These are phyloP conservation scores for Hecatera dysodea DNA, from an alignment of 2,888 invertebrate genomes.

Conservation along the genomic window DNA sequence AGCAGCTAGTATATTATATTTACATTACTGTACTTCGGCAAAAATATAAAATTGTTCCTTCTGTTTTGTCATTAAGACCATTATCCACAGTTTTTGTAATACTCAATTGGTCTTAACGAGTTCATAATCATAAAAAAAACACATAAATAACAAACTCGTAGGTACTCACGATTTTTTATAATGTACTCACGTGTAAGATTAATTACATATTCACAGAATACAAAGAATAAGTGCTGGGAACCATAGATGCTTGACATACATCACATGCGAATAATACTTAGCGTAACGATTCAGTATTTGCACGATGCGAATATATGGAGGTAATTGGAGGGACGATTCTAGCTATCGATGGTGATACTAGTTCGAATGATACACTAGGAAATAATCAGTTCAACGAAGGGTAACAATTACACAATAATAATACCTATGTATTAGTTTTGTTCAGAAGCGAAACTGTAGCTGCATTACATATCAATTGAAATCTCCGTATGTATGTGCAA, in stretches of 20 bases:
- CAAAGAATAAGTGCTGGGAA: conserved; percentile 52
- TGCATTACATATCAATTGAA: background rate
- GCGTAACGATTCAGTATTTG: conserved; percentile 41
- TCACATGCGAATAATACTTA: conserved; percentile 33
- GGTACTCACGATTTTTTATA: conserved; percentile 55
- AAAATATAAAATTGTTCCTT: background rate
- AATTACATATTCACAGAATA: conserved; percentile 48
- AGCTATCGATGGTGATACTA: conserved; percentile 8
- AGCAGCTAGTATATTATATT: too few species aligned
- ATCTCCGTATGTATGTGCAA: background rate
- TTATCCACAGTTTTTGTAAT: conserved; percentile 30
- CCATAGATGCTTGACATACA: conserved; percentile 24
- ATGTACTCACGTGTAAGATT: conserved; percentile 47
- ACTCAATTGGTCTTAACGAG: conserved; percentile 36
- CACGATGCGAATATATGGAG: conserved; percentile 49
- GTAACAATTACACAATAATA: background rate
- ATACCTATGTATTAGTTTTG: background rate
- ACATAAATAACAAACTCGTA: conserved; percentile 14
- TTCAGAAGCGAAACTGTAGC: background rate
- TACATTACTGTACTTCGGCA: conserved; percentile 4
- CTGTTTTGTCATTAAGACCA: conserved; percentile 14
- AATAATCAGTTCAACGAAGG: conserved; percentile 10
- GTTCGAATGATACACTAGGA: conserved; percentile 2
- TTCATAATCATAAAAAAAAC: conserved; percentile 38
- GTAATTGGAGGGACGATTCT: conserved; percentile 35